A percentile compares a stretch with the other conserved stretches of the same genome.
These are phyloP conservation scores for Polypterus bichir DNA, from an alignment of 2,113 vertebrate species.

Conservation along the genomic window DNA sequence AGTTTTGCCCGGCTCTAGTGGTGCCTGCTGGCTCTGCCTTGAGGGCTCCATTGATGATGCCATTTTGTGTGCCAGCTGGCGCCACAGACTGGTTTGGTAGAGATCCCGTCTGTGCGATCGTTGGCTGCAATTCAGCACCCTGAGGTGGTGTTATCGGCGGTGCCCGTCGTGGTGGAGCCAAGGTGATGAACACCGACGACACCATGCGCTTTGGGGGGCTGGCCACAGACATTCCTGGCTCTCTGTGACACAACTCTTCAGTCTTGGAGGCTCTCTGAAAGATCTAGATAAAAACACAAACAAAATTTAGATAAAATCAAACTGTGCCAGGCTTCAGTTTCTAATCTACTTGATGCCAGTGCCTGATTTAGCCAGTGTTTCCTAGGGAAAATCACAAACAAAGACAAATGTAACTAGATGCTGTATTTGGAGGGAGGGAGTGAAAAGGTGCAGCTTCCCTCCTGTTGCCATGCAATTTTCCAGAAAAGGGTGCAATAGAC, in stretches of 20 bases:
- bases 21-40: background rate
- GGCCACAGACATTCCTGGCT: background rate
- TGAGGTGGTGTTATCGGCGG: conserved; percentile 20
- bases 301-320: background rate
- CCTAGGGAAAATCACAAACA: no score
- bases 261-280: no score
- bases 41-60: conserved; percentile 2
- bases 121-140: conserved; percentile 13
- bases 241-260: background rate
- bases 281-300: background rate
- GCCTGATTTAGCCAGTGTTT: no score
- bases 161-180: conserved; percentile 52
- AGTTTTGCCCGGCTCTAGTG: background rate
- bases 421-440: no score
- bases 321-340: no score
- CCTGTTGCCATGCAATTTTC: no score
- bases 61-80: background rate
- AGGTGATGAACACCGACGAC: conserved; percentile 79
- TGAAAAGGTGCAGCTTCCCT: no score
- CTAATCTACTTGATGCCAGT: no score
- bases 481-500: no score
- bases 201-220: conserved; percentile 60
- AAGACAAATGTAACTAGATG: no score
- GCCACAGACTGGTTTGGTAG: background rate
- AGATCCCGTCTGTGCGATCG: conserved; percentile 19